Percentiles rank a stretch among this genome's conserved stretches.
Conservation (phyloP, 2,888 invertebrate genomes). For the Andrena camellia region DNA sequence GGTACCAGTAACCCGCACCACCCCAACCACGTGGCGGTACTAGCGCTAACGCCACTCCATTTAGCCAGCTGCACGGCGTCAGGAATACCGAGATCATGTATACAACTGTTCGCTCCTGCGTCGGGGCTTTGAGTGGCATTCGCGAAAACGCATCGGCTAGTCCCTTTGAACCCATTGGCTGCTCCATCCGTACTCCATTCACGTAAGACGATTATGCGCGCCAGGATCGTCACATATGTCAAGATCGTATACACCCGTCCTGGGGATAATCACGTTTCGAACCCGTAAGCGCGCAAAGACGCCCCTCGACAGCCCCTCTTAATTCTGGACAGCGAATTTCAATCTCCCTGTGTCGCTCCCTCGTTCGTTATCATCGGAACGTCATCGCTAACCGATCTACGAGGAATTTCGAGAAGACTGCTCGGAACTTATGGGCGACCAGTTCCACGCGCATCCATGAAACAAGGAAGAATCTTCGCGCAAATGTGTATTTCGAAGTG, state of each 20-base stretch:
- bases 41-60: conserved; percentile 70
- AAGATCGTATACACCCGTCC: conserved; percentile 21
- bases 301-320: neutral
- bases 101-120: conserved; percentile 37
- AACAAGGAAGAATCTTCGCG: neutral
- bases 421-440: neutral
- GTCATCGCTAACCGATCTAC: neutral
- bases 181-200: conserved; percentile 38
- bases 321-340: conserved; percentile 1
- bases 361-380: neutral
- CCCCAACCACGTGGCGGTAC: conserved; percentile 68
- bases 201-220: conserved; percentile 58
- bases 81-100: conserved; percentile 64
- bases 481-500: neutral
- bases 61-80: conserved; percentile 65
- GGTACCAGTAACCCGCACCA: conserved; percentile 58
- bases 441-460: neutral
- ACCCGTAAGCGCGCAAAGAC: conserved; percentile 40
- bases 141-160: conserved; percentile 65
- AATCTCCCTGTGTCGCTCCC: neutral
- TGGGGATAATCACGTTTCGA: conserved; percentile 49
- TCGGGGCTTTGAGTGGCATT: conserved; percentile 52
- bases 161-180: conserved; percentile 63
- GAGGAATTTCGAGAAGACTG: neutral
- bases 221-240: conserved; percentile 27